phyloP scores from a whole-genome alignment of 1,140 invertebrate genomes.

The Drosophila nasuta region DNA sequence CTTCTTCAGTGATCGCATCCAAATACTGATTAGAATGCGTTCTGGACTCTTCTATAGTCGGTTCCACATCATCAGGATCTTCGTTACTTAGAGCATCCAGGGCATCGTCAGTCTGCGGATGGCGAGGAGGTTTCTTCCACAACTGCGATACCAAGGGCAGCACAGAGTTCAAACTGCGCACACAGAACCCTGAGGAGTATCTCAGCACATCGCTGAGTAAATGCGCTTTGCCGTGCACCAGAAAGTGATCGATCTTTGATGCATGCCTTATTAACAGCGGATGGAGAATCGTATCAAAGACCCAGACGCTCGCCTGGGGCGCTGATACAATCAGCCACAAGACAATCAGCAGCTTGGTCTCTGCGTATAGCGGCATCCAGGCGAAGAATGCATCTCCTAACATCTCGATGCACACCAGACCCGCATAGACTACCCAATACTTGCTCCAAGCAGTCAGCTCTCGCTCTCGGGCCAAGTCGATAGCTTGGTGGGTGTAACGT shows the following conservation, averaged over 20 bases:
- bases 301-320: constrained; percentile 63
- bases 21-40: background rate
- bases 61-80: background rate
- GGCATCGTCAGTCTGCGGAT: background rate
- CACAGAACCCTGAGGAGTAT: background rate
- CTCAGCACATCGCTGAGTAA: constrained; percentile 28
- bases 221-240: constrained; percentile 40
- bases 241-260: constrained; percentile 50
- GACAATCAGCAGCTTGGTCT: constrained; percentile 54
- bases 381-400: constrained; percentile 46
- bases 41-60: background rate
- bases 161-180: background rate
- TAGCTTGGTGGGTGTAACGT: constrained; percentile 49
- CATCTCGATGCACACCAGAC: constrained; percentile 48
- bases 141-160: constrained; percentile 20
- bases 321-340: constrained; percentile 58
- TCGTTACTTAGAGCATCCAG: background rate
- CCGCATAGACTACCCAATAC: constrained; percentile 65
- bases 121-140: constrained; percentile 24
- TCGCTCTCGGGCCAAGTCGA: constrained; percentile 21
- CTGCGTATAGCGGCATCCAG: constrained; percentile 61
- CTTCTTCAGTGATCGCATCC: background rate
- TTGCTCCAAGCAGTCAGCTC: constrained; percentile 52
- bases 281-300: constrained; percentile 53
- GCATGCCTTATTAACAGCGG: constrained; percentile 48